Evolutionary conservation across 1,140 invertebrate species (phyloP), one percentile per base, ranked within the genome.

Genomic region (Himalopsyche phryganea): DNA sequence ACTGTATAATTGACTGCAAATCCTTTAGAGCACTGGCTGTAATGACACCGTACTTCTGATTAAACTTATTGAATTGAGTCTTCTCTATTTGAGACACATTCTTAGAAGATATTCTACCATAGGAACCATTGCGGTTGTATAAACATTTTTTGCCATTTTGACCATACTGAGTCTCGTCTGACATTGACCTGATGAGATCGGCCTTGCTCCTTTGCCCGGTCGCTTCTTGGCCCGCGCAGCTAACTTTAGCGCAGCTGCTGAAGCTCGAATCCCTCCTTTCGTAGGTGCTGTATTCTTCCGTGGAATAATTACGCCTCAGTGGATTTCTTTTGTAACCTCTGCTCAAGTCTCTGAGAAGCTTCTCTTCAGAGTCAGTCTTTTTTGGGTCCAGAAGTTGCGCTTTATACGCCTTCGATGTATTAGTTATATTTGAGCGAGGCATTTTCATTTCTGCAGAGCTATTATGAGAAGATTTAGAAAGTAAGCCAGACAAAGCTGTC

Each of bases 1-100:
- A 76, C 61, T 73, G 72, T 52, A 77, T 75, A 56, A 73, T 76
- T 9, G 74, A 75, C 35, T 73, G 66, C 0, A 77, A 51, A 52
- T 77, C 75, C 70, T 76, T 74, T 4, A 77, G 50, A 4, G 75
- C 75, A 56, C 74, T 77, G 0, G 74, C 75, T 0, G 75, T 76
- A 2, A 77, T 76, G 0, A 77, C 71, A 0, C 74, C 75, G 60
- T 75, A 71, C 13, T 68, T 69, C 6, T 71, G 69, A 44, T 56
- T 66, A 11, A 46, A 36, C 23, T 41, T 56, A 13, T 41, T 52
- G 17, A 52, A 10, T 13, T 17, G 9, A 6, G 46, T 40, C 17
- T 38, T 49, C 1, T 56, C 46, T 1, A 41, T 9, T 3, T 13
- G 6, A 9, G 42, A 45, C 7, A 14, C 13, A 32, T 6, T 32